Evolutionary conservation across 1,140 invertebrate genomes (phyloP).

Genomic region (Cyclina sinensis): DNA sequence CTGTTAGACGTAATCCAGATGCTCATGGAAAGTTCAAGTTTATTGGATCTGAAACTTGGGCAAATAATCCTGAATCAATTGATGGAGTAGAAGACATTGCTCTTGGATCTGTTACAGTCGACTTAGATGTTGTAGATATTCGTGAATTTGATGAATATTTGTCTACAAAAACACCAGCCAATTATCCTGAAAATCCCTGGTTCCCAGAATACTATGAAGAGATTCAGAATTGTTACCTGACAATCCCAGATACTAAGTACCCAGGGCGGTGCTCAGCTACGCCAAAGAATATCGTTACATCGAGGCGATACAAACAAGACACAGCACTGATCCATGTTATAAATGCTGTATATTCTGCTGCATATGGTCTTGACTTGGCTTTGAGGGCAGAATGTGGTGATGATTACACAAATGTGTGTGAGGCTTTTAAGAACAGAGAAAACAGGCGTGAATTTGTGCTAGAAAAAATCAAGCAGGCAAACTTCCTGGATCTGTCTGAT

Average conservation of each 20-base stretch:
- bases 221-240: slow-evolving; percentile 81
- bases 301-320: slow-evolving; percentile 79
- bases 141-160: slow-evolving; percentile 80
- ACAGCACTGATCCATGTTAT: slow-evolving; percentile 80
- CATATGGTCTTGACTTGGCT: slow-evolving; percentile 79
- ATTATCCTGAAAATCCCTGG: slow-evolving; percentile 84
- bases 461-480: slow-evolving; percentile 76
- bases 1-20: slow-evolving; percentile 71
- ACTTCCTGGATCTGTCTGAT: slow-evolving; percentile 78
- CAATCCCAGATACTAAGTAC: slow-evolving; percentile 71
- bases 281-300: slow-evolving; percentile 71
- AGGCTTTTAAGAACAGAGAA: slow-evolving; percentile 74
- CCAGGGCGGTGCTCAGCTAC: slow-evolving; percentile 69
- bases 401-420: slow-evolving; percentile 81
- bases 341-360: slow-evolving; percentile 81
- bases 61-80: slow-evolving; percentile 76
- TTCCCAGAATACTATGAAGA: slow-evolving; percentile 84
- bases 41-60: slow-evolving; percentile 82
- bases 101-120: slow-evolving; percentile 77
- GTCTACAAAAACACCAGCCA: slow-evolving; percentile 76
- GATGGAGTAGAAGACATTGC: slow-evolving; percentile 73
- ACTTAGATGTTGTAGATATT: slow-evolving; percentile 74
- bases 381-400: slow-evolving; percentile 78
- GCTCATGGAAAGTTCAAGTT: slow-evolving; percentile 78
- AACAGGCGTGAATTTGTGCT: slow-evolving; percentile 71